phyloP scores from a whole-genome alignment of 2,797 vertebrate genomes.

The Pterois miles region DNA sequence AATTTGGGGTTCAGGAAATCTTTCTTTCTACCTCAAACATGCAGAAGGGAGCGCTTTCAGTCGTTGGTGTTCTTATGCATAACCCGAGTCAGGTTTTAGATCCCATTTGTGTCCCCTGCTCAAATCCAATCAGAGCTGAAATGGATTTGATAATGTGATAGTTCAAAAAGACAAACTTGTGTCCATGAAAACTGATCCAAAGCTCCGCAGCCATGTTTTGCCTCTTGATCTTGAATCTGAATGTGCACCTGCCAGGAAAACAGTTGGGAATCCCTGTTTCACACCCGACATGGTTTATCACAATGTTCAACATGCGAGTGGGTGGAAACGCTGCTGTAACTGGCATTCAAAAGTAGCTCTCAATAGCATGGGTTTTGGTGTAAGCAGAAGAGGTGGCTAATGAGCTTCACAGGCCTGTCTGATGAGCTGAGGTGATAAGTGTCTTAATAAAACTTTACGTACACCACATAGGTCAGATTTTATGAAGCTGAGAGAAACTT shows the following conservation, averaged over 20 bases:
- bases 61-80: not conserved
- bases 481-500: not conserved
- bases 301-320: not conserved
- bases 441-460: not conserved
- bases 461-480: not conserved
- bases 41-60: slow-evolving; percentile 5
- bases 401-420: slow-evolving; percentile 17
- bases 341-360: not conserved
- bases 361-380: not conserved
- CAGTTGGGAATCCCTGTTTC: slow-evolving; percentile 16
- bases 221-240: not conserved
- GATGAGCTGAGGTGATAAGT: slow-evolving; percentile 6
- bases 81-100: too few species aligned
- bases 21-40: slow-evolving; percentile 3
- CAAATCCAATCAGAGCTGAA: too few species aligned
- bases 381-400: slow-evolving; percentile 1
- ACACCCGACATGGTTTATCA: slow-evolving; percentile 11
- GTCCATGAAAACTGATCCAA: not conserved
- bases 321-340: not conserved
- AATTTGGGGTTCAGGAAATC: slow-evolving; percentile 24
- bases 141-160: not conserved
- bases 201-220: not conserved
- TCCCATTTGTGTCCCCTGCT: too few species aligned
- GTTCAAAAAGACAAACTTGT: not conserved
- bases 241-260: slow-evolving; percentile 48